phyloP scores from a whole-genome alignment of 1,140 invertebrate species.

The Xylocopa sonorina region DNA sequence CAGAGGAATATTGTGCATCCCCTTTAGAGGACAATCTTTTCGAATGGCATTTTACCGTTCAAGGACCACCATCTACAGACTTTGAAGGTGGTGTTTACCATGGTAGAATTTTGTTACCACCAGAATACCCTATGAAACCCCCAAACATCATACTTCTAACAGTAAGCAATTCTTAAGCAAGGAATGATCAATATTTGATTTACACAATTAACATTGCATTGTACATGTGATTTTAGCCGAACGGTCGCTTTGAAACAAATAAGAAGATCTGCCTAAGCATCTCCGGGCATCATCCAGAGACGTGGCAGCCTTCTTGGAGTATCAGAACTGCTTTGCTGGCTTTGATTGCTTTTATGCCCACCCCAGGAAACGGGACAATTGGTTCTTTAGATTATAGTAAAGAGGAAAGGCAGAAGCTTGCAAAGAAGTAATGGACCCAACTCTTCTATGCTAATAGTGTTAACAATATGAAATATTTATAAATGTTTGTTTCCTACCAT shows the following conservation, averaged over 20 bases:
- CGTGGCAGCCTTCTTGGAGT: conserved; percentile 98
- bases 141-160: conserved; percentile 97
- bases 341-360: conserved; percentile 97
- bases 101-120: conserved; percentile 93
- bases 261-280: conserved; percentile 98
- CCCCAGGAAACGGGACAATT: conserved; percentile 92
- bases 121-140: conserved; percentile 99
- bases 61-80: conserved; percentile 92
- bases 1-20: conserved; percentile 94
- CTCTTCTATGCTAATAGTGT: not conserved
- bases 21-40: conserved; percentile 98
- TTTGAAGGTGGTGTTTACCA: conserved; percentile 96
- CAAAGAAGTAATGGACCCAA: conserved; percentile 85
- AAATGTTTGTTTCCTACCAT: conserved; percentile 11
- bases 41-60: conserved; percentile 98
- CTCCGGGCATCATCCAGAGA: conserved; percentile 98
- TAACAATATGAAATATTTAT: not conserved
- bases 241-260: conserved; percentile 96
- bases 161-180: conserved; percentile 81
- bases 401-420: conserved; percentile 91
- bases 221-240: conserved; percentile 85
- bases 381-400: conserved; percentile 94
- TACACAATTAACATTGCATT: not conserved
- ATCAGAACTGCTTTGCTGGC: conserved; percentile 96
- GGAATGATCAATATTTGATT: not conserved